phyloP scores from a whole-genome alignment of 2,888 invertebrate species.

The Protula sp. region DNA sequence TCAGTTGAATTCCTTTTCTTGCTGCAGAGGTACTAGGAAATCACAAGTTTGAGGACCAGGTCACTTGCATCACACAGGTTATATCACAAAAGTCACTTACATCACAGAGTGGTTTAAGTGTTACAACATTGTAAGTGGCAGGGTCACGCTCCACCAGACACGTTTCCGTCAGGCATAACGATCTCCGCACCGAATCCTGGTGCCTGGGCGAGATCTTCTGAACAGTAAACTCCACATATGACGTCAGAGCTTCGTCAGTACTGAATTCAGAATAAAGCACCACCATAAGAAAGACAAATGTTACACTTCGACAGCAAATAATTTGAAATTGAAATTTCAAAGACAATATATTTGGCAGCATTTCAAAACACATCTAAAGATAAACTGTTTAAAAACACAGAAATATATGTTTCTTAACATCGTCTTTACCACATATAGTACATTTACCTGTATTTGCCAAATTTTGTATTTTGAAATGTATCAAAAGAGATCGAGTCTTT shows the following conservation, averaged over 20 bases:
- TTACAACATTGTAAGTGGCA: conserved; percentile 89
- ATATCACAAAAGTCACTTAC: conserved; percentile 50
- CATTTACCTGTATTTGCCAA: conserved; percentile 82
- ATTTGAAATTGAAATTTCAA: neutral
- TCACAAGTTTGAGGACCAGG: too few species aligned
- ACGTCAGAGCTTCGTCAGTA: conserved; percentile 91
- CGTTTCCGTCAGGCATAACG: conserved; percentile 89
- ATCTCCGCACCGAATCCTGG: conserved; percentile 74
- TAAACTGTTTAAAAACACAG: too few species aligned
- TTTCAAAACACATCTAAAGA: neutral
- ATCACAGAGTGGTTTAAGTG: conserved; percentile 62
- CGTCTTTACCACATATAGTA: conserved; percentile 69
- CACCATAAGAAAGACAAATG: too few species aligned
- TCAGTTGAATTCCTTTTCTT: too few species aligned
- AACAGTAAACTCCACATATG: conserved; percentile 91
- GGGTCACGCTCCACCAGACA: conserved; percentile 95
- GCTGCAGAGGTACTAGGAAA: too few species aligned
- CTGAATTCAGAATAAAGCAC: too few species aligned
- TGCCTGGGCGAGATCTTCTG: conserved; percentile 71
- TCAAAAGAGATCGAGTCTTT: conserved; percentile 78
- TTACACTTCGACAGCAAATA: conserved; percentile 39
- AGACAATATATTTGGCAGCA: neutral
- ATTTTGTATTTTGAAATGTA: conserved; percentile 78
- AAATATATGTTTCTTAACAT: too few species aligned
- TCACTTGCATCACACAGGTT: too few species aligned